phyloP scores from a whole-genome alignment of 1,140 invertebrate genomes.

The Sarcophaga bullata region DNA sequence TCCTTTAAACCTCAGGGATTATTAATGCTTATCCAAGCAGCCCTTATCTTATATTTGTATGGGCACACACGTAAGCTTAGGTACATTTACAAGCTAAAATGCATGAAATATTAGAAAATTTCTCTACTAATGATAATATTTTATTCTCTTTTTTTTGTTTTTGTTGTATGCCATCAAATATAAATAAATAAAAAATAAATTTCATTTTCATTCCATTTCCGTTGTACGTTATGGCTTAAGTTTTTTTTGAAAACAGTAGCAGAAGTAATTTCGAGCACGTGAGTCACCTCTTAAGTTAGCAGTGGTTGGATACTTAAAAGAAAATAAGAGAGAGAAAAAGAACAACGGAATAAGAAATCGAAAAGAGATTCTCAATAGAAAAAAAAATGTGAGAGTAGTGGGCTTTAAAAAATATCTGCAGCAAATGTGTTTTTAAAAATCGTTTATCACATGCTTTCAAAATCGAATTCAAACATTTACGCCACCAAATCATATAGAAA shows the following conservation, averaged over 20 bases:
- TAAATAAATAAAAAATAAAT: conserved; percentile 15
- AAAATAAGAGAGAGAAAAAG: background rate
- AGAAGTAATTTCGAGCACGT: conserved; percentile 18
- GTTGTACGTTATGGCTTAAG: background rate
- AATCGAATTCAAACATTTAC: background rate
- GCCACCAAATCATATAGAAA: background rate
- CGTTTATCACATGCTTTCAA: conserved; percentile 42
- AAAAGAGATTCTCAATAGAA: no score
- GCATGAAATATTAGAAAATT: no score
- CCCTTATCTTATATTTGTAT: no score
- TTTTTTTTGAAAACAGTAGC: background rate
- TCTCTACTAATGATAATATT: no score
- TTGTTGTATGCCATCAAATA: conserved; percentile 25
- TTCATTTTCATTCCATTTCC: background rate
- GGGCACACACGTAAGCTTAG: no score
- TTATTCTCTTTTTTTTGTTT: background rate
- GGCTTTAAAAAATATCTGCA: conserved; percentile 29
- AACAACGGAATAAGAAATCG: no score
- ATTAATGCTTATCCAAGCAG: no score
- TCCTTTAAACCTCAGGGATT: no score
- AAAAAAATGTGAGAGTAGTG: no score
- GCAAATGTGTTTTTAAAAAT: conserved; percentile 43
- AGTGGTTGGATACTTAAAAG: background rate
- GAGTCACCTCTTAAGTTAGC: background rate
- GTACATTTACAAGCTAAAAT: no score